These are phyloP conservation scores for Gadopsis marmoratus DNA, from an alignment of 2,797 vertebrate genomes.

Conservation along the genomic window DNA sequence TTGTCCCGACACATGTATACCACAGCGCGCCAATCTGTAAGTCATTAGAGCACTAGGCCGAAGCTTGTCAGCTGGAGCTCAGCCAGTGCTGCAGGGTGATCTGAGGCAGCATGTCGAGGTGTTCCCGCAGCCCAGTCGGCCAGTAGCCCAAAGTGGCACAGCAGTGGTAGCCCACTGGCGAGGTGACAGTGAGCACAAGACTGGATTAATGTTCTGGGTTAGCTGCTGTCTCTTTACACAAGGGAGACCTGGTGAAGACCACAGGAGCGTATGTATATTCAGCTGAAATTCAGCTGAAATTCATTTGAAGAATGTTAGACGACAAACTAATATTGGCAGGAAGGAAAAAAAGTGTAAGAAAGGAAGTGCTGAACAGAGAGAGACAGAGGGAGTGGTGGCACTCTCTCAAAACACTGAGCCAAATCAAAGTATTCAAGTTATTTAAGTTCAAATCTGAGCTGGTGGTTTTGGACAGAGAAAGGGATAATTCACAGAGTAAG, in stretches of 20 bases:
- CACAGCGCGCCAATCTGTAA: constrained; percentile 90
- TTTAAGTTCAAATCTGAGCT: constrained; percentile 32
- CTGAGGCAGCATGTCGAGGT: constrained; percentile 71
- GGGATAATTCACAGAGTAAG: constrained; percentile 47
- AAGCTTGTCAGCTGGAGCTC: constrained; percentile 85
- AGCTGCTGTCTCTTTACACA: constrained; percentile 16
- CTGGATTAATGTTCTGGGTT: constrained; percentile 52
- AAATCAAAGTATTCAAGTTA: constrained; percentile 37
- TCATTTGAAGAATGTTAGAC: constrained; percentile 14
- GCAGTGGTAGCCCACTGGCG: constrained; percentile 78
- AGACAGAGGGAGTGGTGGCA: constrained; percentile 23
- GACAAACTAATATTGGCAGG: constrained; percentile 6
- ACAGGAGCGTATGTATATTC: neutral
- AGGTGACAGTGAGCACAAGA: constrained; percentile 84
- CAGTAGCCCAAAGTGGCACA: constrained; percentile 69
- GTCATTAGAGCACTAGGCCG: constrained; percentile 89
- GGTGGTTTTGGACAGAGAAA: constrained; percentile 24
- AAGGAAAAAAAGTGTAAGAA: neutral
- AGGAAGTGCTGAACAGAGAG: neutral
- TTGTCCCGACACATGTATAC: constrained; percentile 87
- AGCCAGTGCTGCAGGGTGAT: constrained; percentile 85
- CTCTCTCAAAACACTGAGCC: constrained; percentile 43
- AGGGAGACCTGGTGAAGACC: constrained; percentile 12
- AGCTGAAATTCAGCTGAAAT: constrained; percentile 1
- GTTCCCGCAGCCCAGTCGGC: constrained; percentile 53